phyloP scores from a whole-genome alignment of 2,113 vertebrate species.

The Corythoichthys haematopterus region DNA sequence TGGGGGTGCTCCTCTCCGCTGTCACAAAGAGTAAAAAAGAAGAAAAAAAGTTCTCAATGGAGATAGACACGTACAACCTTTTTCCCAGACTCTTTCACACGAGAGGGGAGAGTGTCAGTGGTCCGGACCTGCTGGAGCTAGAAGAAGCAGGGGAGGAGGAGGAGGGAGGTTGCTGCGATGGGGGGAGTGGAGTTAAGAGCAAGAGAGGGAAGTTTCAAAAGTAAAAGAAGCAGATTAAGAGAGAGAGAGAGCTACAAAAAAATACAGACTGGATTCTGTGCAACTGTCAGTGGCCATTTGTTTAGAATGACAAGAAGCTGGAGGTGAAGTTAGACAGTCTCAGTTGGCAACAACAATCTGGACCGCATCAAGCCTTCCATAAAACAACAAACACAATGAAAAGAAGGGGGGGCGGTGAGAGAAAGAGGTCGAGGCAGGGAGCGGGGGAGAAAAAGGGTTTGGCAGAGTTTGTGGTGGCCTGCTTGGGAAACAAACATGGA shows the following conservation, averaged over 20 bases:
- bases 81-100: constrained; percentile 45
- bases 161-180: constrained; percentile 30
- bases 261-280: constrained; percentile 44
- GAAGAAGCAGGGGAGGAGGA: constrained; percentile 22
- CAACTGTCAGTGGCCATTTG: constrained; percentile 58
- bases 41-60: constrained; percentile 23
- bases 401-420: constrained; percentile 43
- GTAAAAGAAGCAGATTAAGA: constrained; percentile 7
- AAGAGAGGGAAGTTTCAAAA: constrained; percentile 39
- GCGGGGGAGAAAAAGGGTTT: constrained; percentile 27
- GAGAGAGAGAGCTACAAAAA: constrained; percentile 21
- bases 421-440: constrained; percentile 35
- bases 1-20: constrained; percentile 46
- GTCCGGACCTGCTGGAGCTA: constrained; percentile 37
- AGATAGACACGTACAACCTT: constrained; percentile 28
- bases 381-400: constrained; percentile 64
- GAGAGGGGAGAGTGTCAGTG: constrained; percentile 40
- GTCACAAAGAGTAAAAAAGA: constrained; percentile 28
- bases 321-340: constrained; percentile 65
- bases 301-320: constrained; percentile 61
- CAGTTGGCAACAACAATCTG: constrained; percentile 64
- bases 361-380: constrained; percentile 55
- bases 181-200: constrained; percentile 28
- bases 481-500: constrained; percentile 62
- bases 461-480: constrained; percentile 45